A percentile compares a stretch with the other conserved stretches of the same genome.
Conservation (phyloP, 2,113 vertebrate species). For the Notiomystis cincta region DNA sequence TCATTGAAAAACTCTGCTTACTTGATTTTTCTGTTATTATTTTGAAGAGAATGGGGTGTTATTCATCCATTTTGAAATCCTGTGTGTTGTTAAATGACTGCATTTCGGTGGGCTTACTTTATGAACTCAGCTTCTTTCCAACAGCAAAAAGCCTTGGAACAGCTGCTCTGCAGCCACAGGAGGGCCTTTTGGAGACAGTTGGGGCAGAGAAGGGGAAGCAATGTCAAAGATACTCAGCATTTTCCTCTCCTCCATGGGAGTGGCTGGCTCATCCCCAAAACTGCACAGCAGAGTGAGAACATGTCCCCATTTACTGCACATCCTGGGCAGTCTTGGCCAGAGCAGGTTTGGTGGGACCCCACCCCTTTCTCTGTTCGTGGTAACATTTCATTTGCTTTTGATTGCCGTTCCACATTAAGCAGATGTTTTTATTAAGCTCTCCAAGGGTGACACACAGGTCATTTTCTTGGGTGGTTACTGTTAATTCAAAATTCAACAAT, state of each 20-base stretch:
- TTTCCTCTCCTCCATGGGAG: background rate
- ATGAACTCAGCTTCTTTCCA: background rate
- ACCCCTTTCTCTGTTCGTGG: background rate
- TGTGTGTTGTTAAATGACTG: background rate
- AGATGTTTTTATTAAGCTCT: constrained; percentile 50
- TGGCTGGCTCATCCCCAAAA: background rate
- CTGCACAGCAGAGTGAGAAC: background rate
- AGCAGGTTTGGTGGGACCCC: background rate
- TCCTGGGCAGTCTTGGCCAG: constrained; percentile 16
- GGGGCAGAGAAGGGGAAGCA: background rate
- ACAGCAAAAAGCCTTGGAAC: background rate
- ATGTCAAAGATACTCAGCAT: background rate
- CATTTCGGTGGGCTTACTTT: background rate
- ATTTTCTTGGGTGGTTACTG: constrained; percentile 60
- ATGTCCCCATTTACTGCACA: background rate
- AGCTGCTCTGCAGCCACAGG: background rate
- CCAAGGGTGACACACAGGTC: constrained; percentile 45
- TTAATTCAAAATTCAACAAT: constrained; percentile 57
- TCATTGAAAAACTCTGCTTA: background rate
- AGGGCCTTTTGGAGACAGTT: background rate
- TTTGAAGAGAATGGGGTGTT: background rate
- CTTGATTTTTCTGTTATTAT: background rate
- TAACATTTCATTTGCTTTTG: background rate
- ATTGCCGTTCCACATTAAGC: constrained; percentile 28
- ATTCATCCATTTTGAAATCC: background rate